A percentile compares a stretch with the other conserved stretches of the same genome.
These are phyloP conservation scores for Hemibagrus wyckioides DNA, from an alignment of 2,113 vertebrate species.

Conservation along the genomic window DNA sequence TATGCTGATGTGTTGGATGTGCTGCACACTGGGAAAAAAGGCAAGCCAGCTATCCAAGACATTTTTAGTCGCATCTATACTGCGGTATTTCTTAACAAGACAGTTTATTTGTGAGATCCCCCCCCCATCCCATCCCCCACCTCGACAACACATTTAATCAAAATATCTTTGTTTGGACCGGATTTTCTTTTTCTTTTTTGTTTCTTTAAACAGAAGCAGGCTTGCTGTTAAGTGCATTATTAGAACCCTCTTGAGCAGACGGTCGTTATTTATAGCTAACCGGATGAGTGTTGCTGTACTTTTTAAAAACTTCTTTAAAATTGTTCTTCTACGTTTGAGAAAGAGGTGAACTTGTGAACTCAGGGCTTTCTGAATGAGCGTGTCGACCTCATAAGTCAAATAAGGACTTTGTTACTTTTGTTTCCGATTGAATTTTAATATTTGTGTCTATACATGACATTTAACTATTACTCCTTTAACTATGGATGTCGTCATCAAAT, in stretches of 20 bases:
- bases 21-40: slow-evolving; percentile 11
- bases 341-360: neutral
- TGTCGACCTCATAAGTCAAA: neutral
- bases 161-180: slow-evolving; percentile 10
- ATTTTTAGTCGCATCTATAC: slow-evolving; percentile 5
- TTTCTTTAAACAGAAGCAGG: neutral
- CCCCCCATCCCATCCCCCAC: neutral
- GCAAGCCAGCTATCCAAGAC: neutral
- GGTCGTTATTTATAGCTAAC: neutral
- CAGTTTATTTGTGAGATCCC: slow-evolving; percentile 7
- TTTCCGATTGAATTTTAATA: neutral
- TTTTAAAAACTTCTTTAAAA: neutral
- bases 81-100: slow-evolving; percentile 19
- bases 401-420: neutral
- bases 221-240: slow-evolving; percentile 21
- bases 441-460: neutral
- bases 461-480: no score
- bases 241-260: neutral
- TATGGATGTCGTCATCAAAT: no score
- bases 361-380: neutral
- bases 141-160: neutral
- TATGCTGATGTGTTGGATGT: slow-evolving; percentile 9
- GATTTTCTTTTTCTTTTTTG: neutral
- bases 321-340: neutral
- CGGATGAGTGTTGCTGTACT: neutral